Evolutionary conservation across 2,797 vertebrate genomes (phyloP).

Genomic region (Danio choprae): DNA sequence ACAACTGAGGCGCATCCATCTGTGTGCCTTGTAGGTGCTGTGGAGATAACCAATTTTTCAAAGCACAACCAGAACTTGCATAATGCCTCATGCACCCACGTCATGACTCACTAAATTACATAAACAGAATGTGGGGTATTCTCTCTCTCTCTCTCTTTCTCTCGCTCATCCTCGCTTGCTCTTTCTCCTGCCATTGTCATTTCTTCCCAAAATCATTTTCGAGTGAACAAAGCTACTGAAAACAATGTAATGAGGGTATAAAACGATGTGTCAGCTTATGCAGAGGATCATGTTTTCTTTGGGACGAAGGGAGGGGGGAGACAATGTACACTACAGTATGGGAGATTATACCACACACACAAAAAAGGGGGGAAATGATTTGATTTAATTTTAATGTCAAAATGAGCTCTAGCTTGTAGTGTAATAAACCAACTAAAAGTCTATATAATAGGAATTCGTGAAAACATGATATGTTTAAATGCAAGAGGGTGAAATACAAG

Average conservation of each 20-base stretch:
- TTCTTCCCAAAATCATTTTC: slow-evolving; percentile 42
- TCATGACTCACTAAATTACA: slow-evolving; percentile 64
- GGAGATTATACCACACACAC: slow-evolving; percentile 29
- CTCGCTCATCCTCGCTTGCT: slow-evolving; percentile 12
- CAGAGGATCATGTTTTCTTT: slow-evolving; percentile 36
- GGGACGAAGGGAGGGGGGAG: background rate
- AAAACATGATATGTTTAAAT: too few relatives aligned
- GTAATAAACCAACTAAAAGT: background rate
- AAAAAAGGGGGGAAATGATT: background rate
- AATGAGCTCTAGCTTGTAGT: background rate
- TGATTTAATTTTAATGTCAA: slow-evolving; percentile 6
- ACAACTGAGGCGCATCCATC: slow-evolving; percentile 45
- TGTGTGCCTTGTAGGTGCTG: slow-evolving; percentile 55
- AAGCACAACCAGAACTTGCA: slow-evolving; percentile 62
- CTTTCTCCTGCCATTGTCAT: slow-evolving; percentile 38
- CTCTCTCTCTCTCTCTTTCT: slow-evolving; percentile 40
- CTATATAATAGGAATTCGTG: background rate
- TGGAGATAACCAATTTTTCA: slow-evolving; percentile 62
- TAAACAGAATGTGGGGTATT: slow-evolving; percentile 62
- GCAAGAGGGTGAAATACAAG: background rate
- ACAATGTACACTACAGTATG: slow-evolving; percentile 14
- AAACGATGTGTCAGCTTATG: slow-evolving; percentile 36
- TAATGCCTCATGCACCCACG: slow-evolving; percentile 62
- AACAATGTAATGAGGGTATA: slow-evolving; percentile 31
- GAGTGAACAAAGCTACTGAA: slow-evolving; percentile 31